Evolutionary conservation across 2,888 invertebrate genomes (phyloP).

Genomic region (Magallana nippona): DNA sequence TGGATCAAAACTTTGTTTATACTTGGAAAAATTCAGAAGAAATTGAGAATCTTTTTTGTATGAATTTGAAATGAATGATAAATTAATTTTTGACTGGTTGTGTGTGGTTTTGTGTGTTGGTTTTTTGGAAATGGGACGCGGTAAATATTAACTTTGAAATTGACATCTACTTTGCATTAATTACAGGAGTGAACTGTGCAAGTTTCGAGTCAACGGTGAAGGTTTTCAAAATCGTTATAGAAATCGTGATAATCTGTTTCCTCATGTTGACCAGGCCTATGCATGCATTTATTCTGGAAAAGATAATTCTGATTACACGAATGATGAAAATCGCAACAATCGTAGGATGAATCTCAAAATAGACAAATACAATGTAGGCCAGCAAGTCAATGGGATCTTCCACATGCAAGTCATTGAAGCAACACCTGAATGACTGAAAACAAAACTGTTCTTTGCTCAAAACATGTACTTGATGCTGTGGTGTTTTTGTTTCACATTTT

Average conservation of each 20-base stretch:
- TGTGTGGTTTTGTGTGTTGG: slow-evolving; percentile 9
- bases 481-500: not conserved
- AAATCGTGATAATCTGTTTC: slow-evolving; percentile 60
- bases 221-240: slow-evolving; percentile 74
- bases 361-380: slow-evolving; percentile 66
- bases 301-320: slow-evolving; percentile 72
- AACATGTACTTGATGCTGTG: not conserved
- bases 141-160: slow-evolving; percentile 7
- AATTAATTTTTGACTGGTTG: not conserved
- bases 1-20: too few relatives aligned
- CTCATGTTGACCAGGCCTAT: slow-evolving; percentile 73
- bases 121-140: not conserved
- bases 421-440: slow-evolving; percentile 44
- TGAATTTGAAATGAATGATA: not conserved
- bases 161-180: slow-evolving; percentile 46
- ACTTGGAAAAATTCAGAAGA: not conserved
- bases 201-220: slow-evolving; percentile 73
- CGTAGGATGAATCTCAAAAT: slow-evolving; percentile 65
- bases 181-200: slow-evolving; percentile 64
- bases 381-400: slow-evolving; percentile 69
- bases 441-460: not conserved
- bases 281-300: slow-evolving; percentile 70
- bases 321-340: slow-evolving; percentile 65
- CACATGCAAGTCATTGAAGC: slow-evolving; percentile 59
- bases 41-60: not conserved